These are phyloP conservation scores for Philopedon plagiatum DNA, from an alignment of 2,888 invertebrate genomes.

Conservation along the genomic window DNA sequence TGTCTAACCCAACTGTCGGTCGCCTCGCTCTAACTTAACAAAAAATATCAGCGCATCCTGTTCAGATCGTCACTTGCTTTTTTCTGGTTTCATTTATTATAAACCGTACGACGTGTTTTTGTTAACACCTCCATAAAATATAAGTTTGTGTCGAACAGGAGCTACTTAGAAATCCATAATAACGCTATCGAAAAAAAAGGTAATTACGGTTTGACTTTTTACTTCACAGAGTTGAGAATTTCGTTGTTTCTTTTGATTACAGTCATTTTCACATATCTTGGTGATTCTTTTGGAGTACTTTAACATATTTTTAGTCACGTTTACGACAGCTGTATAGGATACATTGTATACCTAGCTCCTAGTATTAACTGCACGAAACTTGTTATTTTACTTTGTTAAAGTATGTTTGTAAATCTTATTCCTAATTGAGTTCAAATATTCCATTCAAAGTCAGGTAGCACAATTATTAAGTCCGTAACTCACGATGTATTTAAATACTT, in stretches of 20 bases:
- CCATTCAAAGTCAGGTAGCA: neutral
- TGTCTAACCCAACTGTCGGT: constrained; percentile 58
- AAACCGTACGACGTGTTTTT: constrained; percentile 46
- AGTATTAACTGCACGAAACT: neutral
- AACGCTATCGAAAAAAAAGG: constrained; percentile 32
- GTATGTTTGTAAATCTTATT: neutral
- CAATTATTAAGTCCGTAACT: neutral
- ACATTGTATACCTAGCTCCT: neutral
- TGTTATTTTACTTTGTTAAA: neutral
- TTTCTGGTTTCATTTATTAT: constrained; percentile 42
- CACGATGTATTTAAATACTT: neutral
- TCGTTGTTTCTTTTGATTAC: constrained; percentile 44
- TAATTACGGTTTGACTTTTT: constrained; percentile 38
- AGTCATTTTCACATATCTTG: constrained; percentile 49
- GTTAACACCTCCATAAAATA: constrained; percentile 46
- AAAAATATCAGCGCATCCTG: constrained; percentile 46
- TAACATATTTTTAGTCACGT: constrained; percentile 8
- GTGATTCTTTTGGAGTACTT: constrained; percentile 2
- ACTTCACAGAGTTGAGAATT: constrained; percentile 35
- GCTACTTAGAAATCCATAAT: constrained; percentile 46
- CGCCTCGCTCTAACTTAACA: constrained; percentile 28
- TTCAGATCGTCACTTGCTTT: constrained; percentile 30
- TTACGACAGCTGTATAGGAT: constrained; percentile 1
- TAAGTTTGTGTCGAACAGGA: constrained; percentile 32
- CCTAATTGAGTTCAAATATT: neutral